These are phyloP conservation scores for Eupristina koningsbergeri DNA, from an alignment of 1,140 invertebrate genomes.

Conservation along the genomic window DNA sequence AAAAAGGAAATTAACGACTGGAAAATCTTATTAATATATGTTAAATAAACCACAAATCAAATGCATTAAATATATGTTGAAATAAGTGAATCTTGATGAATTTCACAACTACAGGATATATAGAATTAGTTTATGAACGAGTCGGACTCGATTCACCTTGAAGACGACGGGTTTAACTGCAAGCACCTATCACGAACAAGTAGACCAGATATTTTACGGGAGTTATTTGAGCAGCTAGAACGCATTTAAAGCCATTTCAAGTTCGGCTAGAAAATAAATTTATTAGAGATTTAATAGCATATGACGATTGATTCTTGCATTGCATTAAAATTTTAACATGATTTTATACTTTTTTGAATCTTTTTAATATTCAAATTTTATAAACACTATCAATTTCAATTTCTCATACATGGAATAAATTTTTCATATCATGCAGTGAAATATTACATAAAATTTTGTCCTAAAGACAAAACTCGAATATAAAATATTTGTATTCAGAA, in stretches of 20 bases:
- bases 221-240: neutral
- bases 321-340: too few species aligned
- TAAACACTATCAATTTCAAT: neutral
- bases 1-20: neutral
- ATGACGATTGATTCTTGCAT: too few species aligned
- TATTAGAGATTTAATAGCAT: neutral
- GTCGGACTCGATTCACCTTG: neutral
- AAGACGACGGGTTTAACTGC: neutral
- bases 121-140: slow-evolving; percentile 30
- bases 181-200: neutral
- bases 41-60: neutral
- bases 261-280: neutral
- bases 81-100: neutral
- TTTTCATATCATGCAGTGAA: neutral
- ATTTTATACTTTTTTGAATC: too few species aligned
- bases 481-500: too few species aligned
- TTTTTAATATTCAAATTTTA: too few species aligned
- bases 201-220: neutral
- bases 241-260: neutral
- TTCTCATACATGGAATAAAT: neutral
- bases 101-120: neutral
- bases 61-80: neutral
- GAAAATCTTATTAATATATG: neutral
- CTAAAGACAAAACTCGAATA: too few species aligned
- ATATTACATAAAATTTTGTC: too few species aligned